phyloP scores from a whole-genome alignment of 1,140 invertebrate species.

The Aphelinus certus region DNA sequence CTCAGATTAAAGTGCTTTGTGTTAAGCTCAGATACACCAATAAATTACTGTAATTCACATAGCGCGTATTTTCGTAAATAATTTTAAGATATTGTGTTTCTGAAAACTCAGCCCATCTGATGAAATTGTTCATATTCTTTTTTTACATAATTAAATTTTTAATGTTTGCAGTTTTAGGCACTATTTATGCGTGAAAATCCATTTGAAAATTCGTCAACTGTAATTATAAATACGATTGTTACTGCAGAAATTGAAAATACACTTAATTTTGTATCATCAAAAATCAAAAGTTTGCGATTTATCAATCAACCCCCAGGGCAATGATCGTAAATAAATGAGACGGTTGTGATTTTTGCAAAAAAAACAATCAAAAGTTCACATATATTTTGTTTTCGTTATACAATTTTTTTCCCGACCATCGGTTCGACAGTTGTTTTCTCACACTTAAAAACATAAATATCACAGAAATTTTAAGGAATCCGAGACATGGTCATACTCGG shows the following conservation, averaged over 20 bases:
- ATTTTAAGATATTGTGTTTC: slow-evolving; percentile 23
- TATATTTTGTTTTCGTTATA: no score
- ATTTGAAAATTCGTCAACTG: not conserved
- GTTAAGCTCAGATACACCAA: slow-evolving; percentile 28
- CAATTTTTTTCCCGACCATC: no score
- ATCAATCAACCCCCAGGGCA: not conserved
- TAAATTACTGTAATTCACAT: slow-evolving; percentile 34
- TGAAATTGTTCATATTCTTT: not conserved
- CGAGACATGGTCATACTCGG: no score
- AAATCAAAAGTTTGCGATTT: not conserved
- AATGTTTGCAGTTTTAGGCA: slow-evolving; percentile 15
- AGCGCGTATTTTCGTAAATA: slow-evolving; percentile 25
- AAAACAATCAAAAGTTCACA: no score
- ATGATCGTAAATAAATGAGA: no score
- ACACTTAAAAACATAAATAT: no score
- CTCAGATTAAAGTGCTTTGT: slow-evolving; percentile 29
- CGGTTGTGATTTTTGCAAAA: no score
- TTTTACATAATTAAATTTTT: slow-evolving; percentile 11
- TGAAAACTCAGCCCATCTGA: slow-evolving; percentile 2
- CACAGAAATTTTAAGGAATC: no score
- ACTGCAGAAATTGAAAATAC: slow-evolving; percentile 28
- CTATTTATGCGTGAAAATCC: slow-evolving; percentile 17
- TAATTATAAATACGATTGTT: slow-evolving; percentile 33
- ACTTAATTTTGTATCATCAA: slow-evolving; percentile 35
- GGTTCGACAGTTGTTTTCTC: no score